phyloP scores from a whole-genome alignment of 2,113 vertebrate genomes.

The Leiothrix lutea region DNA sequence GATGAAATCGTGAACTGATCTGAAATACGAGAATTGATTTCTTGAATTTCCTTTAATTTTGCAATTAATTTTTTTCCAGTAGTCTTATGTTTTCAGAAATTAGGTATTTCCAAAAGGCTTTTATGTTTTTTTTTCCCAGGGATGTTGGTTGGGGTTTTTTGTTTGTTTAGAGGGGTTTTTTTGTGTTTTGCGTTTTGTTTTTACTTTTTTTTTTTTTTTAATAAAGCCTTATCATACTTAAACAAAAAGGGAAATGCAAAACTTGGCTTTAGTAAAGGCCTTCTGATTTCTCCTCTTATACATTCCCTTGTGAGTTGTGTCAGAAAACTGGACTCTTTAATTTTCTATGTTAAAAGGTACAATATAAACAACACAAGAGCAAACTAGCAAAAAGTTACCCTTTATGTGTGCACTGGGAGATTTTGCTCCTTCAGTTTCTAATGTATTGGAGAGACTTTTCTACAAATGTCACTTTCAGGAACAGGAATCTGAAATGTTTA shows the following conservation, averaged over 20 bases:
- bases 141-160: not conserved
- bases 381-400: not conserved
- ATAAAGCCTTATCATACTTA: conserved; percentile 4
- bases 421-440: not conserved
- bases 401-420: not conserved
- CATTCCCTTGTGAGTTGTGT: not conserved
- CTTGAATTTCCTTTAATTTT: conserved; percentile 41
- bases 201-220: not conserved
- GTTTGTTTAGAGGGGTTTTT: not conserved
- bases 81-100: conserved; percentile 17
- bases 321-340: not conserved
- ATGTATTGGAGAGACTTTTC: not conserved
- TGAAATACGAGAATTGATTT: conserved; percentile 13
- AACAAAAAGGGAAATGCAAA: conserved; percentile 25
- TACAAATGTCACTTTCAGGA: not conserved
- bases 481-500: not conserved
- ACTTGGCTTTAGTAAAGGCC: not conserved
- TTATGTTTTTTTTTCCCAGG: not conserved
- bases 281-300: not conserved
- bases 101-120: conserved; percentile 8
- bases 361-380: not conserved
- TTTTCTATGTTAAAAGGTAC: not conserved
- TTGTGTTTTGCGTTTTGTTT: not conserved
- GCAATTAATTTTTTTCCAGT: not conserved
- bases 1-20: conserved; percentile 9